A percentile compares a stretch with the other conserved stretches of the same genome.
Evolutionary conservation across 2,113 vertebrate species (phyloP).

Genomic region (Odobenus rosmarus): DNA sequence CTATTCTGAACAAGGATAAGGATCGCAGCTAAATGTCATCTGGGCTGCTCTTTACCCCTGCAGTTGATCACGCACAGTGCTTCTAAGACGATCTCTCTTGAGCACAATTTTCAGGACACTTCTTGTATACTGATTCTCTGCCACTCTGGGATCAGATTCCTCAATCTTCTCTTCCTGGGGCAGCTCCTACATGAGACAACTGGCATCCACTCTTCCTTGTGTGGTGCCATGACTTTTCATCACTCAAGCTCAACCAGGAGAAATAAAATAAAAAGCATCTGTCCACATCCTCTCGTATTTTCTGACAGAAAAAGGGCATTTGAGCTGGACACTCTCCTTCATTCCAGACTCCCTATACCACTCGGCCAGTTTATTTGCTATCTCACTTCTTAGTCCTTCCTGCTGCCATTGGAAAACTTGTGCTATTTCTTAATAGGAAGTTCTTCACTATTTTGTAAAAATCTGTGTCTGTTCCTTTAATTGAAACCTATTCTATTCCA

Average conservation of each 20-base stretch:
- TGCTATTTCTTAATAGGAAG: not conserved
- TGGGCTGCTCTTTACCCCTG: not conserved
- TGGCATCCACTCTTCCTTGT: not conserved
- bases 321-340: not conserved
- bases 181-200: not conserved
- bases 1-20: not conserved
- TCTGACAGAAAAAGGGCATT: not conserved
- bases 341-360: not conserved
- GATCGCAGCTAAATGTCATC: not conserved
- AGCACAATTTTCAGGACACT: not conserved
- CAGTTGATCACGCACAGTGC: too few relatives aligned
- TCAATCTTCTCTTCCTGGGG: not conserved
- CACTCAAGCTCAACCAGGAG: not conserved
- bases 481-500: not conserved
- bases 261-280: not conserved
- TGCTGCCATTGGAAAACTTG: not conserved
- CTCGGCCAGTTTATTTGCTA: not conserved
- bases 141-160: not conserved
- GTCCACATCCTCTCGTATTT: not conserved
- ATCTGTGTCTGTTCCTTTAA: not conserved
- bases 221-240: not conserved
- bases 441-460: not conserved
- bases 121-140: not conserved
- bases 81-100: not conserved
- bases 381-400: not conserved